Evolutionary conservation across 2,888 invertebrate species (phyloP).

Genomic region (Dasypogon diadema): DNA sequence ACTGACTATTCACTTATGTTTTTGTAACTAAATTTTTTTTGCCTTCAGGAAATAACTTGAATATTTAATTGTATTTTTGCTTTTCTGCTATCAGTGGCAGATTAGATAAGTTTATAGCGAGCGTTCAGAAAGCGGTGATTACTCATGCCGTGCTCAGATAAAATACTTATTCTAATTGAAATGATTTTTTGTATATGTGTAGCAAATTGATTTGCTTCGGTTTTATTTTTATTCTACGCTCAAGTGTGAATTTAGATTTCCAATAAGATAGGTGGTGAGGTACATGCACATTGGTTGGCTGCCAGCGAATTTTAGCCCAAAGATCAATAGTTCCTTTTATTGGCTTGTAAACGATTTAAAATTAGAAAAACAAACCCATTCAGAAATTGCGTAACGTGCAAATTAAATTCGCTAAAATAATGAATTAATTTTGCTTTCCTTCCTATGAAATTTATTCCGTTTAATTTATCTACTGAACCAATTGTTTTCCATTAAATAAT

Average conservation of each 20-base stretch:
- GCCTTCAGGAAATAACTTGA: too few relatives aligned
- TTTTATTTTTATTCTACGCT: neutral
- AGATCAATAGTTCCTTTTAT: slow-evolving; percentile 42
- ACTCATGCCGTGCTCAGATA: neutral
- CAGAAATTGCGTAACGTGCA: slow-evolving; percentile 24
- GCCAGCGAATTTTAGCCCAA: slow-evolving; percentile 44
- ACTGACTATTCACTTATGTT: too few relatives aligned
- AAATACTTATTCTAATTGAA: neutral
- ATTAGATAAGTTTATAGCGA: neutral
- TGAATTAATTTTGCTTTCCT: too few relatives aligned
- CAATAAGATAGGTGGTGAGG: neutral
- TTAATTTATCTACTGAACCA: too few relatives aligned
- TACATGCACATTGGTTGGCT: neutral
- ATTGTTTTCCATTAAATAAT: too few relatives aligned
- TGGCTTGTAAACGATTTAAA: slow-evolving; percentile 24
- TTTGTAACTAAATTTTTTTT: too few relatives aligned
- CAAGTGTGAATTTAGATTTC: slow-evolving; percentile 28
- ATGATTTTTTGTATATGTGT: neutral
- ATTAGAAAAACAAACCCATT: slow-evolving; percentile 24
- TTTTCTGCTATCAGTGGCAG: neutral
- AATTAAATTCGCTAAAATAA: neutral
- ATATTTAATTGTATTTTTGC: too few relatives aligned
- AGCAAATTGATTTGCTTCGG: neutral
- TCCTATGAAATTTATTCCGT: too few relatives aligned
- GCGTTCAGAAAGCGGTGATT: neutral